These are phyloP conservation scores for Actinemys pallida DNA, from an alignment of 2,113 vertebrate genomes.

Conservation along the genomic window DNA sequence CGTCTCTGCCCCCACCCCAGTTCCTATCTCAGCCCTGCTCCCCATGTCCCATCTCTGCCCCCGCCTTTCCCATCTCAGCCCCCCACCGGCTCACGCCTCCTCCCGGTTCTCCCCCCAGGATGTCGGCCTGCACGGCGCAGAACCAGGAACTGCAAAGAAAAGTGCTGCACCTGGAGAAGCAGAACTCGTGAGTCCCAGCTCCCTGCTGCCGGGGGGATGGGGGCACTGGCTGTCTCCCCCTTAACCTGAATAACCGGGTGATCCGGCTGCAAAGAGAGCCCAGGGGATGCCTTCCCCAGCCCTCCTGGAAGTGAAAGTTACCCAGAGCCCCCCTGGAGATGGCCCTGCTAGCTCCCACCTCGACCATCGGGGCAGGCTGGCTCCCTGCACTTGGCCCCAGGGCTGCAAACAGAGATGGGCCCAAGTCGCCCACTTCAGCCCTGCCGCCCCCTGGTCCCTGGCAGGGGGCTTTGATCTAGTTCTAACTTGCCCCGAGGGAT, in stretches of 20 bases:
- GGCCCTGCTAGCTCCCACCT: not conserved
- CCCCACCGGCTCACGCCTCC: fast-evolving
- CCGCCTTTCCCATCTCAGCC: not conserved
- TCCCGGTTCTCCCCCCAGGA: conserved; percentile 75
- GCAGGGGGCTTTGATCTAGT: not conserved
- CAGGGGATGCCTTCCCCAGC: not conserved
- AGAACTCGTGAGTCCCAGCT: conserved; percentile 89
- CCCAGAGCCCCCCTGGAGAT: not conserved
- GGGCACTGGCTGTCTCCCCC: not conserved
- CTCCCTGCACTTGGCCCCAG: not conserved
- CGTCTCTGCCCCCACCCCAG: not conserved
- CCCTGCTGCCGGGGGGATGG: not conserved
- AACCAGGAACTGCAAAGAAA: conserved; percentile 97
- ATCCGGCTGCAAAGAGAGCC: not conserved
- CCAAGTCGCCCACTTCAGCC: not conserved
- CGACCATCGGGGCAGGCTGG: not conserved
- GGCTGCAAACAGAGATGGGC: not conserved
- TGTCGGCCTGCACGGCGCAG: conserved; percentile 89
- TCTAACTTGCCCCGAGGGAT: not conserved
- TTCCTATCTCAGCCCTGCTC: not conserved
- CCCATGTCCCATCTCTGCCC: not conserved
- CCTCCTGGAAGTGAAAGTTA: not conserved
- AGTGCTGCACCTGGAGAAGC: conserved; percentile 94
- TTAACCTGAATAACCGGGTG: fast-evolving
- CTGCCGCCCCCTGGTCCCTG: not conserved